These are phyloP conservation scores for Aramus guarauna DNA, from an alignment of 2,113 vertebrate species.

Conservation along the genomic window DNA sequence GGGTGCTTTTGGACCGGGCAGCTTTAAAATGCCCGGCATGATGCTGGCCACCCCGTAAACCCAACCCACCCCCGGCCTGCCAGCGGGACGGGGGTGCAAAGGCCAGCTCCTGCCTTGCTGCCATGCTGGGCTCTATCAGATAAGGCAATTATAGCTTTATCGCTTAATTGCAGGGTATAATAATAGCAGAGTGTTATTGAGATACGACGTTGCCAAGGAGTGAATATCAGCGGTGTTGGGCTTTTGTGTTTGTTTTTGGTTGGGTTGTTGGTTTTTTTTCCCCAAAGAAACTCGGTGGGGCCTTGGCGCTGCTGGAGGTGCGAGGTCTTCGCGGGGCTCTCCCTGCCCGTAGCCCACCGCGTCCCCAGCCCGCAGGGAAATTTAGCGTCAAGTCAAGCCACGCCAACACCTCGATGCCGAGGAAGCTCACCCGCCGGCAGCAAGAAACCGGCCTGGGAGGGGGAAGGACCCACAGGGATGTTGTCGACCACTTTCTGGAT, in stretches of 20 bases:
- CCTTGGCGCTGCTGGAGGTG: background rate
- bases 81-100: background rate
- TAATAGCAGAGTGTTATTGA: background rate
- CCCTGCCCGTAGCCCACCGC: background rate
- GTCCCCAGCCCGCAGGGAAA: background rate
- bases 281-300: rapidly evolving
- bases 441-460: background rate
- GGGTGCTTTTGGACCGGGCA: background rate
- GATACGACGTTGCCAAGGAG: background rate
- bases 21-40: background rate
- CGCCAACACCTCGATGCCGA: background rate
- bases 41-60: background rate
- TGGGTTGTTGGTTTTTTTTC: background rate
- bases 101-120: background rate
- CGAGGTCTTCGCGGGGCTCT: background rate
- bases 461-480: background rate
- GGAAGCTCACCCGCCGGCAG: background rate
- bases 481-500: background rate
- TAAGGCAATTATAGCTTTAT: background rate
- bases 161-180: background rate
- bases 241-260: background rate
- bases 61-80: too few relatives aligned
- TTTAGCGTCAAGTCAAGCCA: background rate
- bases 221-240: rapidly evolving
- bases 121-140: background rate